phyloP scores from a whole-genome alignment of 2,888 invertebrate species.

The Synanthedon myopaeformis region DNA sequence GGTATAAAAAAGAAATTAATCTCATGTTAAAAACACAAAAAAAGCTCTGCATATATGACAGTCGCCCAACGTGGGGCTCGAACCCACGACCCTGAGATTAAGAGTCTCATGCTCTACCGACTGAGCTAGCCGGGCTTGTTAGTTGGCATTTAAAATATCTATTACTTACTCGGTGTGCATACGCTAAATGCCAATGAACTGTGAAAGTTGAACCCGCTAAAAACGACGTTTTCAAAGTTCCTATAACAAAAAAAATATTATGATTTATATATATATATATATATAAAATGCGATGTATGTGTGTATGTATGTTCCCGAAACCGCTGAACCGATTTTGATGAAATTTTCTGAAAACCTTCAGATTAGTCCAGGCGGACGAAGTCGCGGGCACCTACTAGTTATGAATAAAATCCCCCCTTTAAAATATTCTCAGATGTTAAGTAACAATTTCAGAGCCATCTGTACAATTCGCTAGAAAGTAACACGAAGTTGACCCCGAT shows the following conservation, averaged over 20 bases:
- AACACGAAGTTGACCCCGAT: neutral
- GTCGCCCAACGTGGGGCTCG: slow-evolving; percentile 71
- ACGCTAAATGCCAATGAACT: slow-evolving; percentile 41
- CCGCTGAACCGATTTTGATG: too few relatives aligned
- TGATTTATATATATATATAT: too few relatives aligned
- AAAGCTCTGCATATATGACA: neutral
- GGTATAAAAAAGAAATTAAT: neutral
- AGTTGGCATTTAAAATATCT: slow-evolving; percentile 19
- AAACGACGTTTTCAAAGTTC: neutral
- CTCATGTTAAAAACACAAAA: slow-evolving; percentile 13
- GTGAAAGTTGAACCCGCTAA: slow-evolving; percentile 70
- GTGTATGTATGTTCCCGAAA: too few relatives aligned
- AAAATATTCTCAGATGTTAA: neutral
- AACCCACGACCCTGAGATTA: slow-evolving; percentile 73
- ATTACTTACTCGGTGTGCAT: slow-evolving; percentile 75
- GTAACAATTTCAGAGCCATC: neutral
- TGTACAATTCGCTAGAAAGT: neutral
- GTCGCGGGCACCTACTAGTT: too few relatives aligned
- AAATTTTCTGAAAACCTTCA: too few relatives aligned
- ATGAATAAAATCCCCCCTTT: neutral
- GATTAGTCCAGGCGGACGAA: too few relatives aligned
- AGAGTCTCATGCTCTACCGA: slow-evolving; percentile 71
- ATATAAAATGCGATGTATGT: too few relatives aligned
- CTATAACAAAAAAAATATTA: slow-evolving; percentile 1
- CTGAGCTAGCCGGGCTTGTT: slow-evolving; percentile 60